phyloP scores from a whole-genome alignment of 2,888 invertebrate species.

The Lepidochitona cinerea region DNA sequence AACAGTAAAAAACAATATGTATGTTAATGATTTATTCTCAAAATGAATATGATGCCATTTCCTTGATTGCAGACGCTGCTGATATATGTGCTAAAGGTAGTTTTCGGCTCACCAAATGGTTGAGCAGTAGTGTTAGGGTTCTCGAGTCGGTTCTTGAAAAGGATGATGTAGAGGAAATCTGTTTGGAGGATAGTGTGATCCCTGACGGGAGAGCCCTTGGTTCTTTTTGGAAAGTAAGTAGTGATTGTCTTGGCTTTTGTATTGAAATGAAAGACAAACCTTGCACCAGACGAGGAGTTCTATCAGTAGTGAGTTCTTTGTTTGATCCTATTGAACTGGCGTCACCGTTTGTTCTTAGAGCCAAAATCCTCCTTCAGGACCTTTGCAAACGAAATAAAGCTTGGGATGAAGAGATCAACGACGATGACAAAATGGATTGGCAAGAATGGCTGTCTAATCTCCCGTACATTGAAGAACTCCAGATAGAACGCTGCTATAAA shows the following conservation, averaged over 20 bases:
- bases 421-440: neutral
- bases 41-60: no score
- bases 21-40: no score
- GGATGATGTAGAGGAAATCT: conserved; percentile 20
- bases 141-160: conserved; percentile 12
- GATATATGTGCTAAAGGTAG: no score
- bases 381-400: neutral
- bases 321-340: neutral
- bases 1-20: no score
- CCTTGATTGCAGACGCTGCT: no score
- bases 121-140: conserved; percentile 4
- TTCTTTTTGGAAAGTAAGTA: neutral
- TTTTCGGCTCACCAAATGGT: neutral
- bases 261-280: neutral
- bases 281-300: neutral
- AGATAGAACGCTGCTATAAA: neutral
- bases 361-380: neutral
- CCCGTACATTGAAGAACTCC: neutral
- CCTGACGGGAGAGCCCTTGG: neutral
- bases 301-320: neutral
- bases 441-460: neutral
- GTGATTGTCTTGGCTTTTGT: neutral
- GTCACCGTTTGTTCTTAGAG: neutral
- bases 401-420: neutral
- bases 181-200: neutral